Conservation (phyloP, 2,113 vertebrate species). For the Neogobius melanostomus region DNA sequence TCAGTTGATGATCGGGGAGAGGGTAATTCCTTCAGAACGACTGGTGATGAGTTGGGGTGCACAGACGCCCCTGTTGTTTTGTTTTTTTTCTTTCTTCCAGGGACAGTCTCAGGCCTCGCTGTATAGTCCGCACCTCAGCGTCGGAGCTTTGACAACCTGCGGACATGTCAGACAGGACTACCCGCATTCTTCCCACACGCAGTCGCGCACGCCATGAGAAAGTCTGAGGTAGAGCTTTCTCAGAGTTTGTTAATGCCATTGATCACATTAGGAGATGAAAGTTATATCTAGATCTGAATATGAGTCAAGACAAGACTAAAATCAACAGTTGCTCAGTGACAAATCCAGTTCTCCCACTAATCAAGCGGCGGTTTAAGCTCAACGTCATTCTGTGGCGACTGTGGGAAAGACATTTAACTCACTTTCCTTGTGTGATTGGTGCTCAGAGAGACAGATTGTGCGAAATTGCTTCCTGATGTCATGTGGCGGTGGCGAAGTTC, state of each 20-base stretch:
- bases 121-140: conserved; percentile 72
- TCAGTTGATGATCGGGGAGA: conserved; percentile 77
- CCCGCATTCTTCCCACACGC: conserved; percentile 52
- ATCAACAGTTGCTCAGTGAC: too few species aligned
- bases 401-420: too few species aligned
- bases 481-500: too few species aligned
- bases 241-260: background rate
- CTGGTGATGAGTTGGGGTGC: conserved; percentile 82
- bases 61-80: conserved; percentile 89
- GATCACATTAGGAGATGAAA: background rate
- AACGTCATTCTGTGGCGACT: too few species aligned
- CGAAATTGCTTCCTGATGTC: too few species aligned
- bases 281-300: background rate
- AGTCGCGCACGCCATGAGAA: conserved; percentile 29
- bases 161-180: conserved; percentile 87
- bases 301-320: too few species aligned
- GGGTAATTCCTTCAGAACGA: conserved; percentile 90
- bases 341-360: too few species aligned
- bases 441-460: too few species aligned
- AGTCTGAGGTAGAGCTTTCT: background rate
- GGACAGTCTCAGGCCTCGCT: conserved; percentile 81
- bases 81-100: conserved; percentile 78
- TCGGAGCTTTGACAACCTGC: conserved; percentile 91
- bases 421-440: too few species aligned
- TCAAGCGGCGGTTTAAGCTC: too few species aligned